These are phyloP conservation scores for Diarsia rubi DNA, from an alignment of 2,888 invertebrate species.

Conservation along the genomic window DNA sequence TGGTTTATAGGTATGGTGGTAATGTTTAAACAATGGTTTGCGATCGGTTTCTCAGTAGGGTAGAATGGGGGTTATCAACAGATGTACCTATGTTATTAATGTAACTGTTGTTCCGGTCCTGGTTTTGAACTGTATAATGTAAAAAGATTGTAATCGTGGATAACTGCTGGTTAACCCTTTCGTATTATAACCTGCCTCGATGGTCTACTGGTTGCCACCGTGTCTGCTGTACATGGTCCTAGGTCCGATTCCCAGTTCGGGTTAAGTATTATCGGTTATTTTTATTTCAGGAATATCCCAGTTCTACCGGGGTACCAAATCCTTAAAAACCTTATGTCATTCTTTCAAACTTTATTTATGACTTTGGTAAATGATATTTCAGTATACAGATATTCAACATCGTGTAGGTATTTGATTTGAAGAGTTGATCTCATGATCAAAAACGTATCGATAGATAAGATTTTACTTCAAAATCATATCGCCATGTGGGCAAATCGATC, in stretches of 20 bases:
- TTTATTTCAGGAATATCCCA: background rate
- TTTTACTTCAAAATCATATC: background rate
- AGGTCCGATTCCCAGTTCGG: too few relatives aligned
- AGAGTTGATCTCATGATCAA: background rate
- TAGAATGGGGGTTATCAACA: background rate
- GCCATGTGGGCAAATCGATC: slow-evolving; percentile 49
- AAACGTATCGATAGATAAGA: background rate
- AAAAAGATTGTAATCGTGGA: slow-evolving; percentile 5
- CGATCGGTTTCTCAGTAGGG: slow-evolving; percentile 7
- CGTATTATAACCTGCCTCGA: background rate
- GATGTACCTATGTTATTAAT: background rate
- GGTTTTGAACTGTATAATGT: slow-evolving; percentile 5
- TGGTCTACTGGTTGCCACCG: too few relatives aligned
- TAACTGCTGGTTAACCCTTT: background rate
- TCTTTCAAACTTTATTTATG: background rate
- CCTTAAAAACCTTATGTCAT: background rate
- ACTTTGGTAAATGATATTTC: background rate
- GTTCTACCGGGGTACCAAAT: background rate
- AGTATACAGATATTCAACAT: background rate
- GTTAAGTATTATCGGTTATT: too few relatives aligned
- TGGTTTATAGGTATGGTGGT: slow-evolving; percentile 65
- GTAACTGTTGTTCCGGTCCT: background rate
- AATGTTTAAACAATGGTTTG: slow-evolving; percentile 46
- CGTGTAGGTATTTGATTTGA: background rate
- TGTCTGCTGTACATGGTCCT: too few relatives aligned